Conservation (phyloP, 2,797 vertebrate species). For the Platyrinchus mystaceus region DNA sequence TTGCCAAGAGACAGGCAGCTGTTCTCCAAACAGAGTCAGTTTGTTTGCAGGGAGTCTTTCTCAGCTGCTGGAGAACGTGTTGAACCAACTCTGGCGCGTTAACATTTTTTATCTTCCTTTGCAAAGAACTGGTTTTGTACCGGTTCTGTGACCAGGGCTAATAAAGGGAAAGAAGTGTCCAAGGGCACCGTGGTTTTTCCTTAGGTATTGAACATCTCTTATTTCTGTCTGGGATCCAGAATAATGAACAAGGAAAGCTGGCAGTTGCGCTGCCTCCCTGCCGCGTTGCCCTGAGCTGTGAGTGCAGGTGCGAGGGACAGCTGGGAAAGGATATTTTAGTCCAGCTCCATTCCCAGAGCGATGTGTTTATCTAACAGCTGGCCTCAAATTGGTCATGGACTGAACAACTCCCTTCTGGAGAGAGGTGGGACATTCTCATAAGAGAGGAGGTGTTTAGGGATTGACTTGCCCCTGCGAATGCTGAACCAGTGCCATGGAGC, state of each 20-base stretch:
- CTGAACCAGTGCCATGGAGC: not conserved
- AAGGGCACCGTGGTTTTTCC: not conserved
- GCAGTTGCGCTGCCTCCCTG: not conserved
- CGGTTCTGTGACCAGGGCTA: not conserved
- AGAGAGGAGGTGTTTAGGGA: not conserved
- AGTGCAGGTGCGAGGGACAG: conserved; percentile 8
- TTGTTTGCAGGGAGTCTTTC: not conserved
- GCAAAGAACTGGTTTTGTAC: not conserved
- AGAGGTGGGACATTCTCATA: not conserved
- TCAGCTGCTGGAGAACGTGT: not conserved
- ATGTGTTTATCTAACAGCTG: not conserved
- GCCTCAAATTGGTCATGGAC: not conserved
- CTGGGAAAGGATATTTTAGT: not conserved
- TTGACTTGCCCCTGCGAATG: not conserved
- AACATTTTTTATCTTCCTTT: not conserved
- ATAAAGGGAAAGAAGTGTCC: not conserved
- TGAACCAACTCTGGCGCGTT: not conserved
- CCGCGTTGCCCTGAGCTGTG: not conserved
- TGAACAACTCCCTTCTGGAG: not conserved
- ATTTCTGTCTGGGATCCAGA: not conserved
- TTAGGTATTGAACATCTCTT: not conserved
- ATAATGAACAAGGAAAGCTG: not conserved
- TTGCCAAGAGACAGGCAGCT: not conserved
- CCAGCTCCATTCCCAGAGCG: not conserved
- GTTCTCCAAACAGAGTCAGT: not conserved